Percentiles rank a stretch among this genome's conserved stretches.
phyloP scores from a whole-genome alignment of 2,113 vertebrate genomes.

The Perognathus longimembris region DNA sequence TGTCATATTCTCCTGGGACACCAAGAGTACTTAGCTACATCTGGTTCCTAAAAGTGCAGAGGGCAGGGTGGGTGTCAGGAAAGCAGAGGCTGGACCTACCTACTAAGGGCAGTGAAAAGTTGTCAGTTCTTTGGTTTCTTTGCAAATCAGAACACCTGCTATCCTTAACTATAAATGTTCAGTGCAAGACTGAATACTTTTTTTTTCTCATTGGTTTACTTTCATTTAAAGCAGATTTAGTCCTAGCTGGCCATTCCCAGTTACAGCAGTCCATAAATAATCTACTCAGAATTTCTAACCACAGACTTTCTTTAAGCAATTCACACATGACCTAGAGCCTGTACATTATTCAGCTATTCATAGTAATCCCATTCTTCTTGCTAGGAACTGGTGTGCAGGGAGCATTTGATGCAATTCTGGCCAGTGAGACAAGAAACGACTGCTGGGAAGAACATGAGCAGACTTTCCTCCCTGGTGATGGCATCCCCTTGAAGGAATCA shows the following conservation, averaged over 20 bases:
- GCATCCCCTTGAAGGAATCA: background rate
- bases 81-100: background rate
- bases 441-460: background rate
- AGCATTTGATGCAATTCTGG: background rate
- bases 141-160: background rate
- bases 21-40: background rate
- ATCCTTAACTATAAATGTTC: background rate
- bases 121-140: background rate
- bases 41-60: background rate
- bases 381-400: background rate
- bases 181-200: background rate
- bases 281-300: background rate
- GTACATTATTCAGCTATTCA: background rate
- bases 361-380: background rate
- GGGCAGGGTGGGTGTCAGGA: background rate
- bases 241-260: background rate
- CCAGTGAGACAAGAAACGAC: background rate
- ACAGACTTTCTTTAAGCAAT: background rate
- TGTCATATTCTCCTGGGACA: background rate
- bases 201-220: background rate
- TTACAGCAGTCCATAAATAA: background rate
- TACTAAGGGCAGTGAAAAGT: background rate
- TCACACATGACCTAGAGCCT: background rate
- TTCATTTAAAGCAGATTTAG: constrained; percentile 2
- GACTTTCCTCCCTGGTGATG: background rate